Evolutionary conservation across 2,113 vertebrate species (phyloP).

Genomic region (Perognathus longimembris): DNA sequence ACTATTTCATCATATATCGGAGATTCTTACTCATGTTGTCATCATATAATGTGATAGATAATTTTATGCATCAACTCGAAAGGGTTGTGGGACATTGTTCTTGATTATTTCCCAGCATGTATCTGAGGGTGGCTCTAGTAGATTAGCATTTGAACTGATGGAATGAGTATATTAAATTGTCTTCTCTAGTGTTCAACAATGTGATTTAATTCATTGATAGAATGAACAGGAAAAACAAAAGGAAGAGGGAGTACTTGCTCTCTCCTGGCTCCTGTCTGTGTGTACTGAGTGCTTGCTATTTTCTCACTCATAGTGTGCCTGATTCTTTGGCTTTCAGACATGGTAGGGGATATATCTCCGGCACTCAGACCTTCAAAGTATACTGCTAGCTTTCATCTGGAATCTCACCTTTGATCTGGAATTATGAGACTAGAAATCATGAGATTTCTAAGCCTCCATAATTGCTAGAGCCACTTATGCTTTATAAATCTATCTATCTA

Average conservation of each 20-base stretch:
- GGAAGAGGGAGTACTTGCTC: neutral
- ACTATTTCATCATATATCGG: neutral
- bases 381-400: neutral
- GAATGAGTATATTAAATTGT: neutral
- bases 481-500: neutral
- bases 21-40: constrained; percentile 15
- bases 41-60: neutral
- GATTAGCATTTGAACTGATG: neutral
- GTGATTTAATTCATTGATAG: neutral
- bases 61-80: neutral
- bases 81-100: neutral
- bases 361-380: too few species aligned
- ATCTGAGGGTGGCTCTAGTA: neutral
- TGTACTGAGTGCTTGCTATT: neutral
- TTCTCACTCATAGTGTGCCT: neutral
- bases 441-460: neutral
- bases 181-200: neutral
- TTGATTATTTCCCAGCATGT: neutral
- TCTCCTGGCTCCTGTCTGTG: neutral
- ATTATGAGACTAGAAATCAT: too few species aligned
- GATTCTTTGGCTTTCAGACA: neutral
- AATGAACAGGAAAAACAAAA: neutral
- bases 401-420: neutral
- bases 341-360: too few species aligned
- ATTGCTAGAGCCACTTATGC: neutral